These are phyloP conservation scores for Vollenhovia emeryi DNA, from an alignment of 1,140 invertebrate species.

Conservation along the genomic window DNA sequence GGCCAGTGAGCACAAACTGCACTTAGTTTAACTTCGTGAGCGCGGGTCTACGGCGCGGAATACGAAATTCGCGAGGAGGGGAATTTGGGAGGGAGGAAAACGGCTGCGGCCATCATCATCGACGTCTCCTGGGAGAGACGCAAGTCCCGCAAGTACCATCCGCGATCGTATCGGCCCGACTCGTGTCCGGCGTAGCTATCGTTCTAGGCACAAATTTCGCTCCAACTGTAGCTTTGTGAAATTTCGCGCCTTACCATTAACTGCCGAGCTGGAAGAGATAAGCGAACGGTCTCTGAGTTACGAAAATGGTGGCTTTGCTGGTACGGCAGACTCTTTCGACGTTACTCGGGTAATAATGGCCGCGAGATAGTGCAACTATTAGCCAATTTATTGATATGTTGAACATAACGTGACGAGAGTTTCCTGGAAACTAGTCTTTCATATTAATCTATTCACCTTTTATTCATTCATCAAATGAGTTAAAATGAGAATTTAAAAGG, in stretches of 20 bases:
- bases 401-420: neutral
- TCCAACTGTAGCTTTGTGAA: slow-evolving; percentile 33
- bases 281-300: slow-evolving; percentile 34
- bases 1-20: slow-evolving; percentile 74
- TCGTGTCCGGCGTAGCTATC: neutral
- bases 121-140: slow-evolving; percentile 29
- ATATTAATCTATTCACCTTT: neutral
- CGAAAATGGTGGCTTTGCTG: slow-evolving; percentile 21
- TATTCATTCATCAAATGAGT: neutral
- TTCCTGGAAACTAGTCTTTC: neutral
- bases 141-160: slow-evolving; percentile 23
- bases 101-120: slow-evolving; percentile 53
- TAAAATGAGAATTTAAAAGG: neutral
- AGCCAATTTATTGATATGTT: slow-evolving; percentile 22
- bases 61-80: slow-evolving; percentile 70
- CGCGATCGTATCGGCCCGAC: slow-evolving; percentile 42
- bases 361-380: neutral
- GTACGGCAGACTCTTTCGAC: slow-evolving; percentile 24
- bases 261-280: slow-evolving; percentile 55
- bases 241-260: slow-evolving; percentile 55
- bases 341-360: neutral
- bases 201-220: slow-evolving; percentile 18
- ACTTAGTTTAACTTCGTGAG: slow-evolving; percentile 75
- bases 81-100: slow-evolving; percentile 30
- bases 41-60: slow-evolving; percentile 68